Evolutionary conservation across 2,113 vertebrate genomes (phyloP).

Genomic region (Melanotaenia duboulayi): DNA sequence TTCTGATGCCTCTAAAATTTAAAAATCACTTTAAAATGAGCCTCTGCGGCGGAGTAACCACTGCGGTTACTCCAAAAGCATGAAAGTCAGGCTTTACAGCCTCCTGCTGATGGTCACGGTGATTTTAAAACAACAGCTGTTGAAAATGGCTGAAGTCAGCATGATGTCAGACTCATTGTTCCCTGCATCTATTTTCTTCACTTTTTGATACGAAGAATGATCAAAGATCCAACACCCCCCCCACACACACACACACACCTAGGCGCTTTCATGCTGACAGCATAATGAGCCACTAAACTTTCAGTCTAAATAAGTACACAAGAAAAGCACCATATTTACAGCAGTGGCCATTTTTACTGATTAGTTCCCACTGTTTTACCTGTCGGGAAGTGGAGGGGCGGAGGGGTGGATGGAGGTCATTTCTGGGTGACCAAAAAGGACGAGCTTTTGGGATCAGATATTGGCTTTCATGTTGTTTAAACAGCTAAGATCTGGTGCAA

Average conservation of each 20-base stretch:
- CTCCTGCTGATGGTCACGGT: neutral
- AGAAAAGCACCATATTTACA: slow-evolving; percentile 58
- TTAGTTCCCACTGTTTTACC: slow-evolving; percentile 42
- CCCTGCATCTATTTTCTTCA: slow-evolving; percentile 31
- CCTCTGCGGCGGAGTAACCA: neutral
- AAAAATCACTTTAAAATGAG: neutral
- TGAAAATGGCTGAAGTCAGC: slow-evolving; percentile 12
- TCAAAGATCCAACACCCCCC: slow-evolving; percentile 14
- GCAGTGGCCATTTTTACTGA: slow-evolving; percentile 53
- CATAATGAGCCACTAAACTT: slow-evolving; percentile 65
- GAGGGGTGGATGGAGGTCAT: neutral
- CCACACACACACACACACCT: neutral
- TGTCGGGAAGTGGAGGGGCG: neutral
- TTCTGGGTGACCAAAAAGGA: neutral
- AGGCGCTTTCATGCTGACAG: slow-evolving; percentile 45
- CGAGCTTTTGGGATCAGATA: neutral
- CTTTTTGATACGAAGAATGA: slow-evolving; percentile 44
- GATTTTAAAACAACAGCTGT: neutral
- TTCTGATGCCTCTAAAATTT: neutral
- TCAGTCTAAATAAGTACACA: slow-evolving; percentile 45
- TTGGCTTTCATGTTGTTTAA: neutral
- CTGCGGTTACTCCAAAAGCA: neutral
- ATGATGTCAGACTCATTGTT: slow-evolving; percentile 18
- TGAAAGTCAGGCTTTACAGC: neutral
- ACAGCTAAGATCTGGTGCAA: neutral